A percentile compares a stretch with the other conserved stretches of the same genome.
These are phyloP conservation scores for Bombyx huttoni DNA, from an alignment of 2,888 invertebrate species.

Conservation along the genomic window DNA sequence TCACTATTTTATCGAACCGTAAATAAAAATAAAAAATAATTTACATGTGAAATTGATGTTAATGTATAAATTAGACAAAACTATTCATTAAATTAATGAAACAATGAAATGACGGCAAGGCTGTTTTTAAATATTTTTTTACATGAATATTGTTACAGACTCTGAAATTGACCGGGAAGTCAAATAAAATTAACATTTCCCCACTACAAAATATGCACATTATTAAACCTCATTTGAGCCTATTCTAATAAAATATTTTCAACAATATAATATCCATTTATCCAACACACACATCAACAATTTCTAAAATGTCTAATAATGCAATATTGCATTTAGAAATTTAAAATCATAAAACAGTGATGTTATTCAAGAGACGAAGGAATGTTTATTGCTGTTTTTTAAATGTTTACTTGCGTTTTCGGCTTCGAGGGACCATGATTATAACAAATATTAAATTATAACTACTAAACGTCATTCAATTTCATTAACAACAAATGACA, in stretches of 20 bases:
- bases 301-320: constrained; percentile 34
- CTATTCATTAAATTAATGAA: too few species aligned
- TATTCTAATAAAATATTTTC: constrained; percentile 27
- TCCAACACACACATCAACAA: constrained; percentile 27
- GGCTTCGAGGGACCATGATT: constrained; percentile 4
- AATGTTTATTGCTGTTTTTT: background rate
- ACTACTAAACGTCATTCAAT: constrained; percentile 11
- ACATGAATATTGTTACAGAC: background rate
- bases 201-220: constrained; percentile 7
- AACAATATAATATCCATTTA: constrained; percentile 28
- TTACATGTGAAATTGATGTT: too few species aligned
- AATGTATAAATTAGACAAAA: too few species aligned
- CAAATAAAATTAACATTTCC: constrained; percentile 2
- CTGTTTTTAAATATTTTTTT: background rate
- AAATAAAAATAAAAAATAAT: too few species aligned
- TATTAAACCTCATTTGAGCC: constrained; percentile 24
- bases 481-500: constrained; percentile 9
- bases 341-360: background rate
- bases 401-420: too few species aligned
- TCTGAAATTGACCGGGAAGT: background rate
- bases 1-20: too few species aligned
- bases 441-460: constrained; percentile 6
- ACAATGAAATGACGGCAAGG: too few species aligned
- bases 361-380: background rate
- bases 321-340: constrained; percentile 11